Conservation (phyloP, 2,113 vertebrate genomes). For the Pavo muticus region DNA sequence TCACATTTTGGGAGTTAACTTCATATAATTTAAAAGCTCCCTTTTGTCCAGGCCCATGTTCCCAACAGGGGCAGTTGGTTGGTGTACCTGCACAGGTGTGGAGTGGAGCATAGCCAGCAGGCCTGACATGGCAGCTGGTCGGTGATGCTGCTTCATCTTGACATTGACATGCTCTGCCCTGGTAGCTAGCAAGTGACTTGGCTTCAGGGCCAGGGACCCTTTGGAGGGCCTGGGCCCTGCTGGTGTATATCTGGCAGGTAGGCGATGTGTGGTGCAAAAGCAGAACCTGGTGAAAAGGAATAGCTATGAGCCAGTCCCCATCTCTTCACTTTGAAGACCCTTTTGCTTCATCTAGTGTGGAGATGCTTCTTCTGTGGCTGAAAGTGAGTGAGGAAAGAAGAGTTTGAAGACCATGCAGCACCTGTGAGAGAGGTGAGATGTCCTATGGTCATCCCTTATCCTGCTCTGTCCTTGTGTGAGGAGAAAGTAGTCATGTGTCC, state of each 20-base stretch:
- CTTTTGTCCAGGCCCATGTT: neutral
- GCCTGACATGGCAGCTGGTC: neutral
- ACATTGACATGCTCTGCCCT: neutral
- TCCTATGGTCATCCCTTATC: neutral
- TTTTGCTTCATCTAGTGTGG: accelerated
- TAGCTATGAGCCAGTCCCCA: neutral
- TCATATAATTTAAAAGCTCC: neutral
- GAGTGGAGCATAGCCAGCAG: neutral
- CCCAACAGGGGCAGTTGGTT: neutral
- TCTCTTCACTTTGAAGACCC: accelerated
- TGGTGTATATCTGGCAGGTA: neutral
- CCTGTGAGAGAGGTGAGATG: accelerated
- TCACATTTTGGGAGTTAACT: neutral
- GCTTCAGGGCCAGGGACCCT: neutral
- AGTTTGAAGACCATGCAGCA: accelerated
- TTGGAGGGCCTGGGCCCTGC: neutral
- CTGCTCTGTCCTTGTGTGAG: neutral
- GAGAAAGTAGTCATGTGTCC: accelerated
- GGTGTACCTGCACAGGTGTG: neutral
- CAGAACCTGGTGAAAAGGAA: neutral
- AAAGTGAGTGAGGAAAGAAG: neutral
- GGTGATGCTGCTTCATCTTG: neutral
- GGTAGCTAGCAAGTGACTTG: neutral
- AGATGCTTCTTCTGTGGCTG: neutral
- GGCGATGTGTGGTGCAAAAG: accelerated